Conservation (phyloP, 2,113 vertebrate species). For the Acanthisitta chloris region DNA sequence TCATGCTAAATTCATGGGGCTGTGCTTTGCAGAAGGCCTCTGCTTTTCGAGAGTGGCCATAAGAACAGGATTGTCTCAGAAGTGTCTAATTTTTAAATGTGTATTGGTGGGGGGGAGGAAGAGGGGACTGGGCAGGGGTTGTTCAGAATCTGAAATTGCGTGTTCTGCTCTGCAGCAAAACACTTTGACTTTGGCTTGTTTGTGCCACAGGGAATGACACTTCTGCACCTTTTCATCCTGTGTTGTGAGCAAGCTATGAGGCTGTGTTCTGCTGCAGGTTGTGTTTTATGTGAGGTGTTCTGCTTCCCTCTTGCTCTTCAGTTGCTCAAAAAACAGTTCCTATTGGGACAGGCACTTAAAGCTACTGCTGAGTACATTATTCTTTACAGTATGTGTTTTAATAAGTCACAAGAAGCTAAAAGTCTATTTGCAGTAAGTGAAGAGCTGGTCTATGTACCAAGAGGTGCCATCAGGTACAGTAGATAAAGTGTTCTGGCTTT, state of each 20-base stretch:
- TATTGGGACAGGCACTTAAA: background rate
- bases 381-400: background rate
- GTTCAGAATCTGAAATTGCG: background rate
- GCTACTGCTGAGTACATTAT: background rate
- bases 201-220: background rate
- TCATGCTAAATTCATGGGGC: background rate
- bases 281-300: background rate
- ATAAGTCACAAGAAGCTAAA: background rate
- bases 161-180: background rate
- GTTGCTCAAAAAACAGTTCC: background rate
- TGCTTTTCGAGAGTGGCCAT: background rate
- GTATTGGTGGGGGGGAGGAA: background rate
- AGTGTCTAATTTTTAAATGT: background rate
- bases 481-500: constrained; percentile 7
- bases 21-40: background rate
- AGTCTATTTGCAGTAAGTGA: background rate
- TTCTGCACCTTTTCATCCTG: background rate
- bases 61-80: background rate
- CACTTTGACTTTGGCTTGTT: background rate
- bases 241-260: background rate
- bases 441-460: background rate
- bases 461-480: constrained; percentile 1
- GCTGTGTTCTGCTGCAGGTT: background rate
- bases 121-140: background rate
- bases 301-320: background rate